Evolutionary conservation across 2,888 invertebrate species (phyloP).

Genomic region (Phymatocera aterrima): DNA sequence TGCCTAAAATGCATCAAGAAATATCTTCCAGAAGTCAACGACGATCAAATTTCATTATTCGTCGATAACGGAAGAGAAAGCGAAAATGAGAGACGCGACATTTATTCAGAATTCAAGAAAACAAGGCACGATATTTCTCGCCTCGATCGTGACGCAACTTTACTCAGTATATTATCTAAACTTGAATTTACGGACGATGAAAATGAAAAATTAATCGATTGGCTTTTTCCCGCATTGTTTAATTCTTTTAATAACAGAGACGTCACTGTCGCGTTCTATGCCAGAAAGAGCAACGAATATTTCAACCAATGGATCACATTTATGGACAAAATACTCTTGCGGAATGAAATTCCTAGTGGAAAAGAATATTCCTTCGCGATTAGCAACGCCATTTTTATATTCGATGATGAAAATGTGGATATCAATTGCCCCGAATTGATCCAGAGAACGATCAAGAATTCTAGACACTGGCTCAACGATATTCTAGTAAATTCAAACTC

Average conservation of each 20-base stretch:
- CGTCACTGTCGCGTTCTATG: slow-evolving; percentile 64
- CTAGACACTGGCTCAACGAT: slow-evolving; percentile 67
- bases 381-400: slow-evolving; percentile 56
- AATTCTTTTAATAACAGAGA: slow-evolving; percentile 55
- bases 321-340: slow-evolving; percentile 58
- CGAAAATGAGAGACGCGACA: not conserved
- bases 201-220: slow-evolving; percentile 58
- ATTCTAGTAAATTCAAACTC: slow-evolving; percentile 67
- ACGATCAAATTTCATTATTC: too few relatives aligned
- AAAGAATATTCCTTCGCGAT: slow-evolving; percentile 59
- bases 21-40: not conserved
- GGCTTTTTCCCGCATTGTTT: slow-evolving; percentile 62
- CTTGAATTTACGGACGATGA: slow-evolving; percentile 60
- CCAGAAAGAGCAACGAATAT: slow-evolving; percentile 61
- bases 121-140: not conserved
- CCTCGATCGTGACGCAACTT: slow-evolving; percentile 22
- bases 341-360: slow-evolving; percentile 52
- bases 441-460: slow-evolving; percentile 58
- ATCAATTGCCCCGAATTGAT: slow-evolving; percentile 63
- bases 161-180: slow-evolving; percentile 66
- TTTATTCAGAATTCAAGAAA: not conserved
- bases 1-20: slow-evolving; percentile 58
- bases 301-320: slow-evolving; percentile 63
- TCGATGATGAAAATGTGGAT: slow-evolving; percentile 48
- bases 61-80: not conserved